phyloP scores from a whole-genome alignment of 2,113 vertebrate genomes.

The Ophiodon elongatus region DNA sequence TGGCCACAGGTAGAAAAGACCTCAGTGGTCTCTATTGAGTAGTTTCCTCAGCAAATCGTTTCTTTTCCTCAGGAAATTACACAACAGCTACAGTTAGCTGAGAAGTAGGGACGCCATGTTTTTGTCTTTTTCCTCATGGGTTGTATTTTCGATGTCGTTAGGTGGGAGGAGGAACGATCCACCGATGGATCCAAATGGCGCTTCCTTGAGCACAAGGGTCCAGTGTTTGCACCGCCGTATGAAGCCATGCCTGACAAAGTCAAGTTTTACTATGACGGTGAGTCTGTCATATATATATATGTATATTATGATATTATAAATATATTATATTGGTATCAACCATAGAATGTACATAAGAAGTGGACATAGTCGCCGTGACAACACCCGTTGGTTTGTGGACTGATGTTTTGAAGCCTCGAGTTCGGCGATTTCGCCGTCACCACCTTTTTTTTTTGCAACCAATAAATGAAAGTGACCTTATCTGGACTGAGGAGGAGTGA shows the following conservation, averaged over 20 bases:
- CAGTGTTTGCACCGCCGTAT: constrained; percentile 95
- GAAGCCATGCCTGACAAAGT: constrained; percentile 93
- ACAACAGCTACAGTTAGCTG: not conserved
- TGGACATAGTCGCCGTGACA: not conserved
- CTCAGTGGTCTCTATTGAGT: no score
- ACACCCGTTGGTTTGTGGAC: no score
- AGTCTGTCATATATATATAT: constrained; percentile 61
- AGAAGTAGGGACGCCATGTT: not conserved
- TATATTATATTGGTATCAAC: not conserved
- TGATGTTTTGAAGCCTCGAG: no score
- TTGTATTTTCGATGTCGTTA: constrained; percentile 68
- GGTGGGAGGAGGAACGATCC: constrained; percentile 97
- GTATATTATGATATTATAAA: not conserved
- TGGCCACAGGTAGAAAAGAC: no score
- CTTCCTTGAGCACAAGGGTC: constrained; percentile 97
- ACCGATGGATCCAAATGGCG: constrained; percentile 98
- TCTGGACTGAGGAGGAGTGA: no score
- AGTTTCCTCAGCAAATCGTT: constrained; percentile 1
- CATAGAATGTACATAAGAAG: no score
- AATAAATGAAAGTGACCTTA: no score
- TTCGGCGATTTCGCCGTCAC: no score
- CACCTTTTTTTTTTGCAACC: no score
- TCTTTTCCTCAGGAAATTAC: constrained; percentile 21
- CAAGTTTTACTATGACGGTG: constrained; percentile 96
- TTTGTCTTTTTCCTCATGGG: not conserved